Conservation (phyloP, 2,888 invertebrate genomes). For the Trilocha varians region DNA sequence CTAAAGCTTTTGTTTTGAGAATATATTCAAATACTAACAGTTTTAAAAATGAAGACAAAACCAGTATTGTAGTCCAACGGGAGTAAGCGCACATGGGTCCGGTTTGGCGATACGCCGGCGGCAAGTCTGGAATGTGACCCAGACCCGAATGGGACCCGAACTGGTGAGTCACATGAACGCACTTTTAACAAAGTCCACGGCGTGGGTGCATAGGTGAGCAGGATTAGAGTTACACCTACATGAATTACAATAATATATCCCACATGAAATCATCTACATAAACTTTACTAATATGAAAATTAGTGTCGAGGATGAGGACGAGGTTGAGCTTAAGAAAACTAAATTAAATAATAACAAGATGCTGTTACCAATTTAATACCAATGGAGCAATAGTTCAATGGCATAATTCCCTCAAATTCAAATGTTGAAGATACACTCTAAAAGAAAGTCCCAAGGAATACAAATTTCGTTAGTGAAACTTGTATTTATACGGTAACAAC, state of each 20-base stretch:
- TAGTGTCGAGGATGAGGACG: no score
- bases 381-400: no score
- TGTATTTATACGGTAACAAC: neutral
- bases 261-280: constrained; percentile 14
- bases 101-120: constrained; percentile 35
- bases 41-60: constrained; percentile 18
- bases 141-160: constrained; percentile 53
- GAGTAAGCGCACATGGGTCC: constrained; percentile 28
- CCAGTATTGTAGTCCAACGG: constrained; percentile 25
- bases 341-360: no score
- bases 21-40: no score
- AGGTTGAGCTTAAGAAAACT: no score
- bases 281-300: no score
- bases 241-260: constrained; percentile 20
- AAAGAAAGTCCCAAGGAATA: neutral
- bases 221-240: constrained; percentile 46
- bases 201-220: constrained; percentile 59
- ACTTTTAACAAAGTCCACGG: constrained; percentile 47
- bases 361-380: no score
- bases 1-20: constrained; percentile 12
- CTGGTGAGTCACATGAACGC: constrained; percentile 53
- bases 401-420: neutral
- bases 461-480: neutral
- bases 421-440: neutral
- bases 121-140: constrained; percentile 65